Percentiles rank a stretch among this genome's conserved stretches.
Conservation (phyloP, 2,113 vertebrate genomes). For the Mastomys coucha region DNA sequence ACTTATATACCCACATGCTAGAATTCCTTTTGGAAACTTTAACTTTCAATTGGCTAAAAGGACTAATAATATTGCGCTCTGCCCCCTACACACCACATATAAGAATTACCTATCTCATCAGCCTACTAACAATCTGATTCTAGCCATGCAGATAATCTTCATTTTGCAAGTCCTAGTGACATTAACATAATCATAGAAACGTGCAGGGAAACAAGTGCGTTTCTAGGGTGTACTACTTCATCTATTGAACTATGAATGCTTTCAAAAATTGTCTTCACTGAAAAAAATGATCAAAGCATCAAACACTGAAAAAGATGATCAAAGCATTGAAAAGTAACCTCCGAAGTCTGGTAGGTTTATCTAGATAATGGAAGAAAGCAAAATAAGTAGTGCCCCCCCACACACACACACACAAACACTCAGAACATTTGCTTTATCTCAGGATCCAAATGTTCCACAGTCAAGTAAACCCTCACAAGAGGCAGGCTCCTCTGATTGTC, state of each 20-base stretch:
- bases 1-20: neutral
- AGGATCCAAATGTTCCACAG: conserved; percentile 50
- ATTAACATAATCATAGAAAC: neutral
- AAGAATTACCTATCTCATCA: neutral
- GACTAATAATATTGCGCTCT: neutral
- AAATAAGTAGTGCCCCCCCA: neutral
- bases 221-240: conserved; percentile 1
- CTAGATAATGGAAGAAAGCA: conserved; percentile 1
- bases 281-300: conserved; percentile 25
- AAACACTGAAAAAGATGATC: conserved; percentile 19
- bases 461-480: conserved; percentile 59
- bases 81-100: neutral
- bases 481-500: neutral
- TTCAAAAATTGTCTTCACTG: conserved; percentile 46
- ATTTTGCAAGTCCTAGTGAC: conserved; percentile 24
- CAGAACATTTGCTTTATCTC: conserved; percentile 55
- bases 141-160: neutral
- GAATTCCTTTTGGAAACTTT: neutral
- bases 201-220: neutral
- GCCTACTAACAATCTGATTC: conserved; percentile 10
- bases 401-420: neutral
- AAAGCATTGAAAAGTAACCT: conserved; percentile 3
- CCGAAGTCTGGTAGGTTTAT: neutral
- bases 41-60: conserved; percentile 54
- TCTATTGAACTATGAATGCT: neutral